These are phyloP conservation scores for Zootoca vivipara DNA, from an alignment of 2,113 vertebrate genomes.

Conservation along the genomic window DNA sequence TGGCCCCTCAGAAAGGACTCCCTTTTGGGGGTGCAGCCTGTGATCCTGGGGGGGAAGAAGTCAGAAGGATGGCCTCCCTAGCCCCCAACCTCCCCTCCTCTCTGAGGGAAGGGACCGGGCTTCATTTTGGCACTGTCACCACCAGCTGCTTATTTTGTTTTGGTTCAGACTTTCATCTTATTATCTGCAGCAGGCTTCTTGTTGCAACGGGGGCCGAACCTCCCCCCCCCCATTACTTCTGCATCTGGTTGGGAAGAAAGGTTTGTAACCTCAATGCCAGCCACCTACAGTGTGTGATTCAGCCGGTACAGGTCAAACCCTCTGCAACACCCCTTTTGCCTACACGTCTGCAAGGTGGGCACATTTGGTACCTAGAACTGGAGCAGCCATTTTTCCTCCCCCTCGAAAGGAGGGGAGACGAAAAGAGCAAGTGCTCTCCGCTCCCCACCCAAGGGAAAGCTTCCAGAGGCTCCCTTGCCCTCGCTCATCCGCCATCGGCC, in stretches of 20 bases:
- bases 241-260: slow-evolving; percentile 36
- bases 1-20: slow-evolving; percentile 55
- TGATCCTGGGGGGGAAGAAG: slow-evolving; percentile 11
- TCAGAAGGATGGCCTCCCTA: slow-evolving; percentile 40
- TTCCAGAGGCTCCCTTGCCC: slow-evolving; percentile 49
- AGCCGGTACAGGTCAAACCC: slow-evolving; percentile 16
- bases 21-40: slow-evolving; percentile 46
- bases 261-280: too few relatives aligned
- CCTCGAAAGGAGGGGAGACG: slow-evolving; percentile 47
- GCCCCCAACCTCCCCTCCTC: neutral
- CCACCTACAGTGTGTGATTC: neutral
- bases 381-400: slow-evolving; percentile 56
- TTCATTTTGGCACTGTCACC: slow-evolving; percentile 69
- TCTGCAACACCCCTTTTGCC: slow-evolving; percentile 32
- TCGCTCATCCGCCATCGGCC: slow-evolving; percentile 51
- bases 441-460: slow-evolving; percentile 64
- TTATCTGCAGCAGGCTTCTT: slow-evolving; percentile 59
- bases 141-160: slow-evolving; percentile 54
- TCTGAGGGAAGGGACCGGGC: slow-evolving; percentile 40
- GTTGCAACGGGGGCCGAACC: slow-evolving; percentile 33
- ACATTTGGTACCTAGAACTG: slow-evolving; percentile 54
- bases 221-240: slow-evolving; percentile 39
- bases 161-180: slow-evolving; percentile 39
- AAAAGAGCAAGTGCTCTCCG: slow-evolving; percentile 59
- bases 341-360: slow-evolving; percentile 33